Evolutionary conservation across 2,113 vertebrate species (phyloP), one percentile per base, ranked within the genome.

Genomic region (Erythrolamprus reginae): DNA sequence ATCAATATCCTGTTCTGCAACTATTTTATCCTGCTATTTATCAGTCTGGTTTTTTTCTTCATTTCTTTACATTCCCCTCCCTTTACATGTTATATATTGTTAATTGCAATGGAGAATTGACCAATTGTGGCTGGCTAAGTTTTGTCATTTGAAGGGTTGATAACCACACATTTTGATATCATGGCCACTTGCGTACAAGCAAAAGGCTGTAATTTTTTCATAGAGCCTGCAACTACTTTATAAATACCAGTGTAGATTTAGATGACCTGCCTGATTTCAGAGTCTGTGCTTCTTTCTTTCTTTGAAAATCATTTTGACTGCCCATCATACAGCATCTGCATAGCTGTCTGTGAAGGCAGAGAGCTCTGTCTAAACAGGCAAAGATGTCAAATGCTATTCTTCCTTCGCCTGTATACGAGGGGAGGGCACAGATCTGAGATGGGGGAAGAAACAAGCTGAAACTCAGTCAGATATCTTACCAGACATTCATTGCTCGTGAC

Each of bases 271-370:
- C 42, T 58, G 45, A 84, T 51, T 50, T n/a, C 70, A 77, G 28
- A 52, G 17, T 52, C 86, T 7, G 38, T n/a, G 52, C 53, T 87
- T 21, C 24, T 21, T 56, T 70, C 83, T 87, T 26, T 13, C 83
- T 51, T 58, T 47, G 84, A 56, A 89, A 38, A 89, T 90, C 91
- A 94, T 90, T 38, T 83, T 33, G 89, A 94, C 70, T 51, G 65
- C 19, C 85, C 82, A n/a, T 61, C 3, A 0, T 92, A 92, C 90
- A 90, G 82, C 48, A 70, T 92, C 86, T 52, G 28, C 89, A 77
- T 42, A 55, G 86, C 88, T 86, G 90, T 87, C 9, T 0, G 33
- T 26, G 5, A 87, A 0, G 4, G 26, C 47, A 83, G 9, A 0
- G 42, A 55, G 90, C 91, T 89, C 23, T 84, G 47, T 88, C 82